These are phyloP conservation scores for Neria commutata DNA, from an alignment of 2,888 invertebrate species.

Conservation along the genomic window DNA sequence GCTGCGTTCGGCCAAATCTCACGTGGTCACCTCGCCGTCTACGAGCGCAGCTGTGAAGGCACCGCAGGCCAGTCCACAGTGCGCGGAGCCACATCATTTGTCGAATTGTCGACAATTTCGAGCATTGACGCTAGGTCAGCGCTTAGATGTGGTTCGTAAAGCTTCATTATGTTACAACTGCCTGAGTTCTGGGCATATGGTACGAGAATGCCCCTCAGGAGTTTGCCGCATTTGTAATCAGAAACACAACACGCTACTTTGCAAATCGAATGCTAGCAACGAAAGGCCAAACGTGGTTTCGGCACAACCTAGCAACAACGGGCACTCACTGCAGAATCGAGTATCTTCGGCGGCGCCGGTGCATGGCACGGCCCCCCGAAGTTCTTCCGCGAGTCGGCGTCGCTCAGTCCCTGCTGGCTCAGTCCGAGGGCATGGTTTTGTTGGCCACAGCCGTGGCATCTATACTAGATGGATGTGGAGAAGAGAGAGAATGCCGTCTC, in stretches of 20 bases:
- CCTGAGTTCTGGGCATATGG: conserved; percentile 17
- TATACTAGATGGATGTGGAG: conserved; percentile 14
- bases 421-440: conserved; percentile 13
- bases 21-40: too few species aligned
- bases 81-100: conserved; percentile 6
- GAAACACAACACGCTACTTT: conserved; percentile 11
- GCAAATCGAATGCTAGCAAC: background rate
- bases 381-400: too few species aligned
- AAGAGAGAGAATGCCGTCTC: conserved; percentile 7
- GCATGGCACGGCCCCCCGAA: too few species aligned
- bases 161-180: conserved; percentile 13
- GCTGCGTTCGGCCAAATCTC: too few species aligned
- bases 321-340: too few species aligned
- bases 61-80: conserved; percentile 11
- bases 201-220: conserved; percentile 10
- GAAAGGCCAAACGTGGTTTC: background rate
- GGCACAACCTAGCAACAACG: background rate
- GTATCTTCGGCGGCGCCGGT: too few species aligned
- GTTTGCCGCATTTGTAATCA: conserved; percentile 5
- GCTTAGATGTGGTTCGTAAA: conserved; percentile 8
- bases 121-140: conserved; percentile 7
- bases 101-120: conserved; percentile 3
- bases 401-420: too few species aligned
- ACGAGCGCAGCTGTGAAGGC: too few species aligned
- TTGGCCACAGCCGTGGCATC: conserved; percentile 19